Percentiles rank a stretch among this genome's conserved stretches.
These are phyloP conservation scores for Eueides isabella DNA, from an alignment of 1,140 invertebrate species.

Conservation along the genomic window DNA sequence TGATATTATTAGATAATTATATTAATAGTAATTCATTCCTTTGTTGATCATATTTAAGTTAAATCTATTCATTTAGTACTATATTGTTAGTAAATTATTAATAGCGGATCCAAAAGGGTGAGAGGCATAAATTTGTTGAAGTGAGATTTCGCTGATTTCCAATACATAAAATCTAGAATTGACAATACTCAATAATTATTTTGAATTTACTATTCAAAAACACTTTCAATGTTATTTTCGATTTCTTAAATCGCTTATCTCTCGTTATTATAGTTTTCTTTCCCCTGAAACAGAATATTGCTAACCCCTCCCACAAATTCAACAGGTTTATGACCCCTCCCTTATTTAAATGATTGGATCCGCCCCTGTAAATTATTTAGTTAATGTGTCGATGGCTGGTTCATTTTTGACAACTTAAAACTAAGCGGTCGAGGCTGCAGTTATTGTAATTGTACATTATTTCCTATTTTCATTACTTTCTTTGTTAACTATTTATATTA, in stretches of 20 bases:
- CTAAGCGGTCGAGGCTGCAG: slow-evolving; percentile 45
- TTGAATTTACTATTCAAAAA: neutral
- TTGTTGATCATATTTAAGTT: slow-evolving; percentile 50
- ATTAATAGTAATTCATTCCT: slow-evolving; percentile 70
- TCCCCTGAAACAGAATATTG: neutral
- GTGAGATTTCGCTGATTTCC: neutral
- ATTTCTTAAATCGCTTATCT: neutral
- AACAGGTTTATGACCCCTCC: slow-evolving; percentile 9
- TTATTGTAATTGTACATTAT: slow-evolving; percentile 29
- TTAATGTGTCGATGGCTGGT: slow-evolving; percentile 53
- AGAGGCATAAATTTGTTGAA: neutral
- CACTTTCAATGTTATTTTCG: neutral
- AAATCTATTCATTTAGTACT: slow-evolving; percentile 12
- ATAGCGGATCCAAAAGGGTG: slow-evolving; percentile 5
- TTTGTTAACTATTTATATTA: slow-evolving; percentile 81
- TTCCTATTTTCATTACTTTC: slow-evolving; percentile 69
- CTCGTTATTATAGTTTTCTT: neutral
- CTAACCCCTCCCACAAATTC: slow-evolving; percentile 12
- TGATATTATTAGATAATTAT: slow-evolving; percentile 66
- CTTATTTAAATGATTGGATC: slow-evolving; percentile 17
- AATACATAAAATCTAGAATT: neutral
- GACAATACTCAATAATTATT: neutral
- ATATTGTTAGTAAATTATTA: slow-evolving; percentile 20
- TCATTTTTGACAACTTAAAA: slow-evolving; percentile 46
- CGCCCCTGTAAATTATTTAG: slow-evolving; percentile 62